Base-by-base conservation (phyloP, 2,113 vertebrate species). In the Cyanistes caeruleus region DNA sequence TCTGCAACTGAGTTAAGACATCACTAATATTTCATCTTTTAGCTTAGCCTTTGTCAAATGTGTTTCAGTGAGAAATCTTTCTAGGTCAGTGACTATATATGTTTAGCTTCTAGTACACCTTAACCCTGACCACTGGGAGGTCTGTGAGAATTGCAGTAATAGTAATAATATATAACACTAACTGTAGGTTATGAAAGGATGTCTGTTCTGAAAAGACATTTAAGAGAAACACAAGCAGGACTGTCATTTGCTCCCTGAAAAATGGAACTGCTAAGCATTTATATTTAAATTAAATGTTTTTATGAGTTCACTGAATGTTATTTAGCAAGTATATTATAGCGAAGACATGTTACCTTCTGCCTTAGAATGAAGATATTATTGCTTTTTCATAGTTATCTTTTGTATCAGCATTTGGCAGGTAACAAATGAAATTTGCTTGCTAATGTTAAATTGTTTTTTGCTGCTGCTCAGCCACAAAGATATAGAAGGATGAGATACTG, bases 341-440 rank as follows among this genome's bases (percentile, higher is more conserved):
- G 3, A 53, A 95, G 27, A 39, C 18, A 25, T 89, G 73, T 93
- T 97, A 84, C 93, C 49, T 92, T 84, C 78, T 97, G 86, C 52
- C 63, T 74, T 65, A 78, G 81, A 96, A 97, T 93, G 78, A 94
- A 25, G 60, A 81, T 96, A 96, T 95, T 96, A 95, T 96, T 94
- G 72, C 69, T 94, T 95, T 90, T 87, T 79, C 63, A 41, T 89
- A 67, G 88, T 95, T 97, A 95, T 95, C 87, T 97, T 97, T 96
- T 96, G 62, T 69, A 97, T 97, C 85, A 65, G 55, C 28, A 33
- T 92, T 95, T 97, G 97, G 93, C 84, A 95, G 65, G 44, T 93
- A 95, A 97, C 89, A 98, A 97, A 97, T 97, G 89, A 97, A 97
- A 97, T 97, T 97, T 91, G 41, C 91, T 93, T 96, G 80, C 78